A percentile compares a stretch with the other conserved stretches of the same genome.
These are phyloP conservation scores for Antitype chi DNA, from an alignment of 2,888 invertebrate genomes.

Conservation along the genomic window DNA sequence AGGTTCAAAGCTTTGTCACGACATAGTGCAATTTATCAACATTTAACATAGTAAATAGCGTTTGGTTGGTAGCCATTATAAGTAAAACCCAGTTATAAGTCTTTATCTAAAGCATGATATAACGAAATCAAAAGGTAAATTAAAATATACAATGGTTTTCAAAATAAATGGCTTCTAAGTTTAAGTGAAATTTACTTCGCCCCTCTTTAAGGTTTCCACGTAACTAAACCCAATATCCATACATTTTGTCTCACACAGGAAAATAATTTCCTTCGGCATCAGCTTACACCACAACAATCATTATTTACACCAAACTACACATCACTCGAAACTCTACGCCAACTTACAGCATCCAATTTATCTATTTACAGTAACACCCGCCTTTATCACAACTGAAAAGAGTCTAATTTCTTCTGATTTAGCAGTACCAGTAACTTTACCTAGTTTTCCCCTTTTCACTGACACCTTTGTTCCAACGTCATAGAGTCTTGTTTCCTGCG, in stretches of 20 bases:
- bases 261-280: constrained; percentile 41
- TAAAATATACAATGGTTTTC: neutral
- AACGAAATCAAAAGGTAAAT: neutral
- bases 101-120: neutral
- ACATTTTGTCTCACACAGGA: constrained; percentile 7
- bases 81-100: neutral
- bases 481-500: constrained; percentile 24
- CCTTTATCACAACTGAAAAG: constrained; percentile 31
- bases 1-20: constrained; percentile 29
- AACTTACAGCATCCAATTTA: constrained; percentile 51
- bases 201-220: neutral
- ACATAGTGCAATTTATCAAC: constrained; percentile 37
- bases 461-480: constrained; percentile 25
- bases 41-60: constrained; percentile 12
- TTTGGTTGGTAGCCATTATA: neutral
- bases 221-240: constrained; percentile 13
- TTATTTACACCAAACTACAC: constrained; percentile 83
- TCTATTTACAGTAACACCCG: constrained; percentile 40
- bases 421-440: constrained; percentile 11
- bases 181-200: neutral
- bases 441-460: constrained; percentile 2
- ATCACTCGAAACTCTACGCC: constrained; percentile 73
- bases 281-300: constrained; percentile 71
- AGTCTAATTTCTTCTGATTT: constrained; percentile 21
- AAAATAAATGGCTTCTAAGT: constrained; percentile 4